Conservation (phyloP, 2,113 vertebrate species). For the Tachuris rubrigastra region DNA sequence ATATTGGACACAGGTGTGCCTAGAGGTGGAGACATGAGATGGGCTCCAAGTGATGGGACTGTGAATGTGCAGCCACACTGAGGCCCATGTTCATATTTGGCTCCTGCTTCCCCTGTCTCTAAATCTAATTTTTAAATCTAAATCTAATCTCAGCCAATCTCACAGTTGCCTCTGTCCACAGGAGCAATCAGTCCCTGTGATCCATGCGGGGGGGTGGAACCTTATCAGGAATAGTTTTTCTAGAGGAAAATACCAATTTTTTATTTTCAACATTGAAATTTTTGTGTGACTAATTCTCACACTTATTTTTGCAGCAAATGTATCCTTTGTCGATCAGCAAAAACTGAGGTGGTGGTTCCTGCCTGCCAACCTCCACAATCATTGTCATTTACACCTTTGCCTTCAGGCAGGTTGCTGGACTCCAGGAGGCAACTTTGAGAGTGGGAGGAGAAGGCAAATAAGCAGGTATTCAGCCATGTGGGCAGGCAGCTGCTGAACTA, state of each 20-base stretch:
- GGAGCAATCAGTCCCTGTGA: background rate
- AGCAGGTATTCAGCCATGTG: background rate
- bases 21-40: background rate
- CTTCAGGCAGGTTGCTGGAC: background rate
- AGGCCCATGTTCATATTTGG: background rate
- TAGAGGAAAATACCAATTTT: fast-evolving
- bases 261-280: background rate
- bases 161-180: background rate
- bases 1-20: background rate
- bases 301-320: background rate
- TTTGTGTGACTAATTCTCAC: background rate
- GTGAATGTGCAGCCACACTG: background rate
- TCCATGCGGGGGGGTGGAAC: background rate
- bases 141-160: background rate
- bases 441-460: background rate
- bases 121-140: background rate
- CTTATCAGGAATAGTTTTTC: background rate
- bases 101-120: fast-evolving
- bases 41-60: fast-evolving
- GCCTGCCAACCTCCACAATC: background rate
- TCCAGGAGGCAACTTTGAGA: background rate
- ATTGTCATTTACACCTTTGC: background rate
- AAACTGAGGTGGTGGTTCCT: background rate
- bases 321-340: background rate
- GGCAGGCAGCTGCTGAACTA: background rate